These are phyloP conservation scores for Poecilia velifera DNA, from an alignment of 2,797 vertebrate genomes.

Conservation along the genomic window DNA sequence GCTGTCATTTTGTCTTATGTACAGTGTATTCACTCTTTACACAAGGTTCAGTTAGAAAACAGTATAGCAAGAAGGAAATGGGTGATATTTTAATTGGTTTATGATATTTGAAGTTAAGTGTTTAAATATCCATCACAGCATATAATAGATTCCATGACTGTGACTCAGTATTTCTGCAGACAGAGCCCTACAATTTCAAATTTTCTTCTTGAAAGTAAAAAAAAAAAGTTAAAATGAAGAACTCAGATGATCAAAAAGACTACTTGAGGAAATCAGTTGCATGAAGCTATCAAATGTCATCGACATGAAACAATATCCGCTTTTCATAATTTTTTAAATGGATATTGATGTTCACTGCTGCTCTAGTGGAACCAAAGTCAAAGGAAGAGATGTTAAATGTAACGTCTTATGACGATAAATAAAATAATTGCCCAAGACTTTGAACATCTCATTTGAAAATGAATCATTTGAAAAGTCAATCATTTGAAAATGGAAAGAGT, in stretches of 20 bases:
- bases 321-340: neutral
- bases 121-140: neutral
- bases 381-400: neutral
- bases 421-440: neutral
- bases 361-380: neutral
- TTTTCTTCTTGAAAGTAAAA: neutral
- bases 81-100: neutral
- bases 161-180: neutral
- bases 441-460: neutral
- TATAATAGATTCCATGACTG: neutral
- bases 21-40: neutral
- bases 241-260: neutral
- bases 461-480: neutral
- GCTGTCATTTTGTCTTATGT: neutral
- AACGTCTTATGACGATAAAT: neutral
- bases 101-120: neutral
- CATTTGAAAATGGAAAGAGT: neutral
- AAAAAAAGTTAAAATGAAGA: neutral
- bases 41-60: neutral
- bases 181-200: neutral
- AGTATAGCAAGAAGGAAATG: neutral
- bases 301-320: neutral
- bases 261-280: neutral
- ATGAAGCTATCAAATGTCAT: neutral
- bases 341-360: neutral